Evolutionary conservation across 2,113 vertebrate species (phyloP), one percentile per base, ranked within the genome.

Genomic region (Paradisaea rubra): DNA sequence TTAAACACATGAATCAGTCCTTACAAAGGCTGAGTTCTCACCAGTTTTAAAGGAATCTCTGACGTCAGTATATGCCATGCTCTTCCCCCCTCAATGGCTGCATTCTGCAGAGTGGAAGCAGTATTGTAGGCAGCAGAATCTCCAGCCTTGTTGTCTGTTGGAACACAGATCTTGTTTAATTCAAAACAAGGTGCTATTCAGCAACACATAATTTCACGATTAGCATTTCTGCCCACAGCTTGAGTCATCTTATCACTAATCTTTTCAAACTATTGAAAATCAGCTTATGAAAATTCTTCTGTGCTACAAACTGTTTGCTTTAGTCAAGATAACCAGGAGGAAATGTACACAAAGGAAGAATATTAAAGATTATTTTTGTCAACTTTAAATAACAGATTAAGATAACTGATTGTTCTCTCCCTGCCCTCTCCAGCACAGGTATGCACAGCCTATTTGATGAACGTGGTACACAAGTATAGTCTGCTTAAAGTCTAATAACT

Each of bases 161-260:
- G 59, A 88, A 73, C 39, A 64, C 52, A 52, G 89, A 73, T 42
- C 44, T 69, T 92, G 86, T 42, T 92, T 86, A 68, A 88, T 88
- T 79, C 80, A 77, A 95, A 97, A 91, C n/a, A 78, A 95, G 59
- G 33, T 96, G 64, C 91, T 78, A 88, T 74, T 96, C 87, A 86
- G 50, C 79, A 96, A 89, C 53, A 82, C 90, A 60, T 86, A 89
- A 95, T 96, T 97, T 97, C 57, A 84, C 9, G 33, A 91, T 96
- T 94, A 96, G 30, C 81, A 49, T 80, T 91, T 89, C 93, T 88
- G 12, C 19, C 41, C 37, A 60, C 50, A 73, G 39, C 41, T 88
- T 76, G 17, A 73, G 33, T 81, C 91, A 85, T 70, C 13, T 95
- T 91, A 91, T 83, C 66, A 23, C 57, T 57, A 15, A 90, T 94